Evolutionary conservation across 35 echinoderm and acorn worm species (phyloP), one percentile per base, ranked within the genome.

Genomic region (Heliocidaris erythrogramma): DNA sequence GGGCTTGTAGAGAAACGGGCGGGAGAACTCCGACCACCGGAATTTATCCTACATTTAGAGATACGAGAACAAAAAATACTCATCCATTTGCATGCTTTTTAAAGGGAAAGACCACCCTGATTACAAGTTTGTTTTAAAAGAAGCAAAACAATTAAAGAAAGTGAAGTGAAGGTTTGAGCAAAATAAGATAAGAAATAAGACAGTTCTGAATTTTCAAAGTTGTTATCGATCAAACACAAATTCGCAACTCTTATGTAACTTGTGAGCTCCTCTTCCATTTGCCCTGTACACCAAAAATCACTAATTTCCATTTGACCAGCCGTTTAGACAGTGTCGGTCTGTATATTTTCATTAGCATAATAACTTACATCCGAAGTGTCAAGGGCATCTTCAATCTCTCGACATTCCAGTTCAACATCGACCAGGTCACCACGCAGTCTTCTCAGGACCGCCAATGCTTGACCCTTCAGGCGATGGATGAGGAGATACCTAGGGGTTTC

Each of bases 321-420:
- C 35, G 1, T 42, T 42, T 42, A 42, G 35, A 3, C 35, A 42
- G 35, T 42, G 35, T 42, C 0, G 35, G 35, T 42, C 3, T 42
- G 9, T 27, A 4, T 18, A 2, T 78, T 78, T 78, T 5, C 5
- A 27, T 78, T 78, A 21, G 21, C 65, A 27, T 78, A 27, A 27
- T 27, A 85, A 69, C 97, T 96, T 92, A 97, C 97, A 31, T 93
- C 90, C 5, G 96, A 95, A 60, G 93, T 92, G 59, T 96, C 95
- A 85, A 97, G 85, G 30, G 95, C 95, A 71, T 96, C 95, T 90
- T 99, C 98, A 86, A 99, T 95, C 32, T 99, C 98, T 47, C 96
- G 53, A 47, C 95, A 97, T 92, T 99, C 98, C 0, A 71, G 14
- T 60, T 97, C 98, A 12, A 95, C 92, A 94, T 99, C 96, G 21